These are phyloP conservation scores for Glomeris marginata DNA, from an alignment of 2,888 invertebrate genomes.

Conservation along the genomic window DNA sequence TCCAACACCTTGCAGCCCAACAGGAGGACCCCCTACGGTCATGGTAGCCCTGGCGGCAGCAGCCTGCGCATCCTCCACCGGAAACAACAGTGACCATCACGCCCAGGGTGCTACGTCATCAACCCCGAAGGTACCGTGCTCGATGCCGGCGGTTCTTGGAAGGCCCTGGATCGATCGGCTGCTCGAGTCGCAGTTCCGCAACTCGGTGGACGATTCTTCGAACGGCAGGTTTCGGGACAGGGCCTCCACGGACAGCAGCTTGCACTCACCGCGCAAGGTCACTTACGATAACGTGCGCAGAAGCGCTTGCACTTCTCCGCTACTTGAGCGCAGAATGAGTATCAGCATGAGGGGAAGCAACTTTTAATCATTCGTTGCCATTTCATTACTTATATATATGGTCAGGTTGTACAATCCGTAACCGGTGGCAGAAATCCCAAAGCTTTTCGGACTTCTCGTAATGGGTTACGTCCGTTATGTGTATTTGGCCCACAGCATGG, in stretches of 20 bases:
- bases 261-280: slow-evolving; percentile 36
- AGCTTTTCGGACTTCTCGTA: no score
- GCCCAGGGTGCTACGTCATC: no score
- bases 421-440: no score
- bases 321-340: slow-evolving; percentile 53
- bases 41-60: not conserved
- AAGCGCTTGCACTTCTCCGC: slow-evolving; percentile 23
- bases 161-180: slow-evolving; percentile 12
- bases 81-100: not conserved
- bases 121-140: no score
- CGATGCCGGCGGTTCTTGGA: slow-evolving; percentile 2
- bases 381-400: no score
- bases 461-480: no score
- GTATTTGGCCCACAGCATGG: no score
- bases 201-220: slow-evolving; percentile 1
- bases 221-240: slow-evolving; percentile 43
- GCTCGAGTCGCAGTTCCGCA: slow-evolving; percentile 9
- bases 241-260: slow-evolving; percentile 56
- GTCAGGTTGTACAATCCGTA: no score
- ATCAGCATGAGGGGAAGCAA: slow-evolving; percentile 57
- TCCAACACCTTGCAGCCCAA: not conserved
- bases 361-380: slow-evolving; percentile 4
- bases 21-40: not conserved
- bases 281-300: slow-evolving; percentile 23
- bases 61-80: slow-evolving; percentile 15